Evolutionary conservation across 2,113 vertebrate genomes (phyloP).

Genomic region (Pheucticus melanocephalus): DNA sequence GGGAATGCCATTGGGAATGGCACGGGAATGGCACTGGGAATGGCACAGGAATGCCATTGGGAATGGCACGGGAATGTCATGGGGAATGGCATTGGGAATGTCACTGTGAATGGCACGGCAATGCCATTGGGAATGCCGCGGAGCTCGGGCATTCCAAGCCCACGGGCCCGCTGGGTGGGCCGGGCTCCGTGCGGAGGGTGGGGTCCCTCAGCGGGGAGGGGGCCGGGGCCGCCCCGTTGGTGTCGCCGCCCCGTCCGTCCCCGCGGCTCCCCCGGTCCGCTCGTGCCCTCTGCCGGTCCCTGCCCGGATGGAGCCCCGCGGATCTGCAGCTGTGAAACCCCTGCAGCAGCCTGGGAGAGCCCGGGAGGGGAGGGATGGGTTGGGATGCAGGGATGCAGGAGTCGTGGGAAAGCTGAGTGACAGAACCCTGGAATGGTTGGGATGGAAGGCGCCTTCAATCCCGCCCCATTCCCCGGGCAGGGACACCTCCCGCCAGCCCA

Average conservation of each 20-base stretch:
- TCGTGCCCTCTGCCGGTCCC: conserved; percentile 19
- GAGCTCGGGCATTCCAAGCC: background rate
- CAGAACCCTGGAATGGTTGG: background rate
- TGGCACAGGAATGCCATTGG: accelerated
- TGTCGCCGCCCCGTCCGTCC: background rate
- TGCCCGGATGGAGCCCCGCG: background rate
- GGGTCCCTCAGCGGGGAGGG: background rate
- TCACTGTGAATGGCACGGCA: no score
- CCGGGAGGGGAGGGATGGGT: no score
- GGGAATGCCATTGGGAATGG: no score
- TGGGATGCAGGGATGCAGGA: background rate
- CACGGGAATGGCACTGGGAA: no score
- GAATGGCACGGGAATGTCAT: no score
- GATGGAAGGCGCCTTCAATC: background rate
- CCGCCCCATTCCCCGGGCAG: background rate
- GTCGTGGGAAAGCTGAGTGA: background rate
- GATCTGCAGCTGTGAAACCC: accelerated
- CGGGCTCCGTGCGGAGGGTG: accelerated
- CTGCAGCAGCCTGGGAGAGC: no score
- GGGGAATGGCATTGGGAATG: no score
- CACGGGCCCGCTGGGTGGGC: no score
- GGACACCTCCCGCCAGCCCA: background rate
- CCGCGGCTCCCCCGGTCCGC: background rate
- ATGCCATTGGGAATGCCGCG: no score
- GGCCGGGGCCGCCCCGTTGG: background rate